Evolutionary conservation across 2,113 vertebrate species (phyloP), one percentile per base, ranked within the genome.

Genomic region (Dunckerocampus dactyliophorus): DNA sequence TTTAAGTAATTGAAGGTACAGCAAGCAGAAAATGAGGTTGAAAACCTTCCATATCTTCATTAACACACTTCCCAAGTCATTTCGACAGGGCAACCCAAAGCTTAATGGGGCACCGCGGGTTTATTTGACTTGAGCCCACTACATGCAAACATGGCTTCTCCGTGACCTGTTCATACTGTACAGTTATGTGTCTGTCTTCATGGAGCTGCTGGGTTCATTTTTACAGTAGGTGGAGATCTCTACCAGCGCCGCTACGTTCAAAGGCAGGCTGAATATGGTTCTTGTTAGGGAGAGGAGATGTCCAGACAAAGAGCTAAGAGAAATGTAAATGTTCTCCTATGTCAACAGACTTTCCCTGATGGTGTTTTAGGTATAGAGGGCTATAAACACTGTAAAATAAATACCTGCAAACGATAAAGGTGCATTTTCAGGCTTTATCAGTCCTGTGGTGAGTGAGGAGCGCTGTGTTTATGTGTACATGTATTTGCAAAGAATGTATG

Each of bases 71-170:
- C 21, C 57, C 43, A 64, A 76, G 66, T n/a, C n/a, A n/a, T n/a
- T n/a, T n/a, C n/a, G n/a, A n/a, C n/a, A 79, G 57, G 63, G 56
- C 78, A 81, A 81, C 60, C 65, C 24, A 65, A 59, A 69, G 73
- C 57, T 66, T 55, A 73, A 55, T 39, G 52, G 63, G 68, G 63
- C 71, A 66, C 64, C 63, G 48, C 65, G 22, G 6, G 75, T 86
- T 87, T 87, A 83, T 86, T 84, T 85, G 80, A 83, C 65, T 87
- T 79, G 59, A 80, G 63, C 75, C 72, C 64, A 48, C 74, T 69
- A 72, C 82, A 84, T 82, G 63, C 77, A 75, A 87, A 78, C 81
- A 76, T 65, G 63, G 63, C 74, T 80, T 71, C 75, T 72, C 56
- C 67, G 54, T 71, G 80, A 86, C 83, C 79, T 77, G 65, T 67